These are phyloP conservation scores for Sebastes reedi DNA, from an alignment of 2,797 vertebrate genomes.

Conservation along the genomic window DNA sequence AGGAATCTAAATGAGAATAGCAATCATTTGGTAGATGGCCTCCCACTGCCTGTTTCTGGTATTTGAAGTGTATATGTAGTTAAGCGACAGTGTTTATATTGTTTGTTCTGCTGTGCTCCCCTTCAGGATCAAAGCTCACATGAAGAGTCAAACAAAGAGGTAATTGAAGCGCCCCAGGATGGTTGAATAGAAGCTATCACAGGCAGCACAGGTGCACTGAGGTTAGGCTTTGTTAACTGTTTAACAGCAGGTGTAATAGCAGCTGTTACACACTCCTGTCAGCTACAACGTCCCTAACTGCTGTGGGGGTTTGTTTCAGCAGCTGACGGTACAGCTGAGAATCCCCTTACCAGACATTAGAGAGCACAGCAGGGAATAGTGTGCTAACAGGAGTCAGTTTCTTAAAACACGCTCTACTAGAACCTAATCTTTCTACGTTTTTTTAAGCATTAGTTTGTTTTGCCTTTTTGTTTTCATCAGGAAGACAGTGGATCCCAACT, in stretches of 20 bases:
- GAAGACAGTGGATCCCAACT: no score
- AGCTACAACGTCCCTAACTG: background rate
- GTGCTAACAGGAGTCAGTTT: background rate
- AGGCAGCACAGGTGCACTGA: conserved; percentile 19
- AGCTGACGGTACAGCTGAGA: background rate
- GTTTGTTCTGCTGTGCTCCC: conserved; percentile 18
- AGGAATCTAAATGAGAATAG: conserved; percentile 2
- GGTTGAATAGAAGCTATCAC: background rate
- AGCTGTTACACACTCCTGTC: conserved; percentile 19
- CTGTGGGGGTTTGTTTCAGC: background rate
- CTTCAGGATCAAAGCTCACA: conserved; percentile 45
- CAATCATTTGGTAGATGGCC: background rate
- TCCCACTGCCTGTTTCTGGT: background rate
- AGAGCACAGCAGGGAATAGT: background rate
- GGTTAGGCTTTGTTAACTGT: conserved; percentile 34
- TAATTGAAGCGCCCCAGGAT: conserved; percentile 7
- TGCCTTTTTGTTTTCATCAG: background rate
- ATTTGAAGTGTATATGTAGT: conserved; percentile 2
- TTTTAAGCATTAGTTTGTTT: background rate
- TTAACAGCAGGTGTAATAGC: conserved; percentile 27
- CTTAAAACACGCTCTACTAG: background rate
- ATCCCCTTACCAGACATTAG: background rate
- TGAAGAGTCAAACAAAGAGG: background rate
- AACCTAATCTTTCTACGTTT: no score
- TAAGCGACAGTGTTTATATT: background rate